A percentile compares a stretch with the other conserved stretches of the same genome.
These are phyloP conservation scores for Pegoplata infirma DNA, from an alignment of 2,888 invertebrate genomes.

Conservation along the genomic window DNA sequence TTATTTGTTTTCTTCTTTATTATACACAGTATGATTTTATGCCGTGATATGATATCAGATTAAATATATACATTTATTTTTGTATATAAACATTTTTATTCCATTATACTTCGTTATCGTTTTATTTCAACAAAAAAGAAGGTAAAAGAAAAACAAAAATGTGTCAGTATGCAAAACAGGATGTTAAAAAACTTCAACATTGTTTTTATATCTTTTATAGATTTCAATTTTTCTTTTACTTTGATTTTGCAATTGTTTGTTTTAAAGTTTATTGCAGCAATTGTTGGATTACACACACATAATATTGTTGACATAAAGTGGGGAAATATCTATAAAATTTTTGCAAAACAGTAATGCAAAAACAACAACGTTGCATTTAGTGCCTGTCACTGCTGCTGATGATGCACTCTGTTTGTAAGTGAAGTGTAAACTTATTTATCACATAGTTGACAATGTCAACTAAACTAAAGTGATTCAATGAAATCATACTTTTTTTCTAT, in stretches of 20 bases:
- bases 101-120: background rate
- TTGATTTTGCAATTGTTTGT: conserved; percentile 39
- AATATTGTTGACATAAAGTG: conserved; percentile 52
- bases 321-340: conserved; percentile 9
- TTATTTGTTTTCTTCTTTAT: background rate
- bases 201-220: background rate
- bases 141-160: conserved; percentile 31
- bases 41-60: conserved; percentile 27
- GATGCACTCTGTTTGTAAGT: conserved; percentile 42
- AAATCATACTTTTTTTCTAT: background rate
- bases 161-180: conserved; percentile 59
- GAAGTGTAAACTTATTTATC: conserved; percentile 57
- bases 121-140: background rate
- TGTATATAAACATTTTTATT: background rate
- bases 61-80: background rate
- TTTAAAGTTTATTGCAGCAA: conserved; percentile 31
- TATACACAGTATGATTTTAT: conserved; percentile 21
- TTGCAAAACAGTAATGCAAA: background rate
- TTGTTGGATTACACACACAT: conserved; percentile 32
- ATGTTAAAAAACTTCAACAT: conserved; percentile 44
- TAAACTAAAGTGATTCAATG: background rate
- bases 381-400: conserved; percentile 12
- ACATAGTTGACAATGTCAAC: conserved; percentile 64
- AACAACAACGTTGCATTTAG: too few species aligned
- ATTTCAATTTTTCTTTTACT: background rate